Percentiles rank a stretch among this genome's conserved stretches.
These are phyloP conservation scores for Sminthurides bifidus DNA, from an alignment of 1,140 invertebrate species.

Conservation along the genomic window DNA sequence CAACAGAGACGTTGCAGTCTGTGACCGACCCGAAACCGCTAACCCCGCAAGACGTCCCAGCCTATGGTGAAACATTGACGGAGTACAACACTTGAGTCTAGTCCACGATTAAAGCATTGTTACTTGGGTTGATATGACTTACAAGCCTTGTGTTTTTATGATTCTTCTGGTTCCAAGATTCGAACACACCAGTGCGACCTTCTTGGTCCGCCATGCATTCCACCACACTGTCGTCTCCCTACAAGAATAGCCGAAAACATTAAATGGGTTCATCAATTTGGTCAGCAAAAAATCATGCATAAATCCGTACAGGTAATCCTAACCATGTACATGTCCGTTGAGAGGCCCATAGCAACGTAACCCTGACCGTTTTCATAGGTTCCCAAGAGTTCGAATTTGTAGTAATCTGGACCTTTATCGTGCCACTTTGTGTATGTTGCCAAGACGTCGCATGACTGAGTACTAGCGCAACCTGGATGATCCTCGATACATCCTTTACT, in stretches of 20 bases:
- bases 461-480: background rate
- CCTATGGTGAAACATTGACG: no score
- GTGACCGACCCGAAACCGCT: no score
- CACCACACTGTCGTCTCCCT: background rate
- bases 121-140: no score
- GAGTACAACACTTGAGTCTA: no score
- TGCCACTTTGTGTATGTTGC: background rate
- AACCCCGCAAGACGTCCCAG: no score
- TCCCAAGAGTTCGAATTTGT: background rate
- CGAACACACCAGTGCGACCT: background rate
- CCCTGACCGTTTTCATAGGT: background rate
- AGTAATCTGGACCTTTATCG: background rate
- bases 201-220: background rate
- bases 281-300: background rate
- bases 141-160: no score
- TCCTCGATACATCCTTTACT: background rate
- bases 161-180: background rate
- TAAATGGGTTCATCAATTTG: no score
- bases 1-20: no score
- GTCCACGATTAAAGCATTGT: no score
- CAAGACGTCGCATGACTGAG: background rate
- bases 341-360: background rate
- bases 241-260: no score
- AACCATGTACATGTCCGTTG: background rate
- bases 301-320: background rate